These are phyloP conservation scores for Aegithalos caudatus DNA, from an alignment of 2,113 vertebrate genomes.

Conservation along the genomic window DNA sequence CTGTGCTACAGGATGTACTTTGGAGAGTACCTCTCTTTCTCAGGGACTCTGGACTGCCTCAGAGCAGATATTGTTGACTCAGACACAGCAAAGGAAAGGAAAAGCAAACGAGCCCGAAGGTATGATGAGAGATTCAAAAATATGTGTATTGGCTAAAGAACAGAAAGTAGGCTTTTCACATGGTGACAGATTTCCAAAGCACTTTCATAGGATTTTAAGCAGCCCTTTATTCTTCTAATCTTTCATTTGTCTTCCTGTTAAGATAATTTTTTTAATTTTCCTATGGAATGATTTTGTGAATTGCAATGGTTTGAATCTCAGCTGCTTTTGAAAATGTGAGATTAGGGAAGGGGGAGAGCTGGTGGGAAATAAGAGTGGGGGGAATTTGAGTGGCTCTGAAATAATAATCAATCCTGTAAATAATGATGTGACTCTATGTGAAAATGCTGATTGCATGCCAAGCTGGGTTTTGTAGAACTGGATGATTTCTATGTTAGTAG, in stretches of 20 bases:
- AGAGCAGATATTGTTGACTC: conserved; percentile 97
- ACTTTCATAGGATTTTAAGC: neutral
- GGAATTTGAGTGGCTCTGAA: neutral
- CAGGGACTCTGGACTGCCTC: conserved; percentile 92
- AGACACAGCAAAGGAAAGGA: conserved; percentile 93
- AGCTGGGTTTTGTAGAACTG: neutral
- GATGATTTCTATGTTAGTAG: neutral
- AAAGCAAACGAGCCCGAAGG: conserved; percentile 89
- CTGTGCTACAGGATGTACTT: conserved; percentile 98
- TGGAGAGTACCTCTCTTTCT: conserved; percentile 95
- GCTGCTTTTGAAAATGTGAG: neutral
- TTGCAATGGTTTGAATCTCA: neutral
- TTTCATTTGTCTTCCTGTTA: neutral
- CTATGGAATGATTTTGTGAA: neutral
- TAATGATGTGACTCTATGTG: neutral
- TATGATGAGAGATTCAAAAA: conserved; percentile 30
- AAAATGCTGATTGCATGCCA: neutral
- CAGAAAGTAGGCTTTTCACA: neutral
- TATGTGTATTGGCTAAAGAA: neutral
- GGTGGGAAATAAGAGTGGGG: neutral
- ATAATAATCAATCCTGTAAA: neutral
- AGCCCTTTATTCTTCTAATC: neutral
- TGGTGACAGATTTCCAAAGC: neutral
- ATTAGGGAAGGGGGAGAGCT: neutral
- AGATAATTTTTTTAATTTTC: neutral